Evolutionary conservation across 2,113 vertebrate species (phyloP), one percentile per base, ranked within the genome.

Genomic region (Tylochromis polylepis): DNA sequence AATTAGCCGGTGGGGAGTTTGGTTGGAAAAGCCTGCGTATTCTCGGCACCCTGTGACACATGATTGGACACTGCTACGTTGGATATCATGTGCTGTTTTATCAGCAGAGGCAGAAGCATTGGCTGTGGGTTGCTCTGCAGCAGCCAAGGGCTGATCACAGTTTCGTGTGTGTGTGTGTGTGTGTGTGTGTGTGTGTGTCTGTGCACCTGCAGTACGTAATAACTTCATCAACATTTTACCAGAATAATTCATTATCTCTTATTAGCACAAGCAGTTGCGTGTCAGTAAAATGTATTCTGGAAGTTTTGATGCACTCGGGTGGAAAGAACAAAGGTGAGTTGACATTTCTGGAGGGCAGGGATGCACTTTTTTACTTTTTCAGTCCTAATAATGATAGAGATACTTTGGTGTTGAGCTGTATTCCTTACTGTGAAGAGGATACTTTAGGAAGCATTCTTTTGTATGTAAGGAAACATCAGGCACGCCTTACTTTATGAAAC

Each of bases 1-100:
- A 93, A 85, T 93, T 58, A 91, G 85, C 58, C 14, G 0, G 70
- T 82, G 83, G 89, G 87, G 85, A 87, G 82, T 87, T 88, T 31
- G 87, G 90, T 46, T 36, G 53, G 82, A 85, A 92, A 90, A 86
- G 72, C 43, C 53, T n/a, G 34, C 3, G 2, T 84, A 58, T 84
- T 90, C 79, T 85, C n/a, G 11, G 24, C 80, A 3, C 83, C 75
- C 58, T 11, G 4, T 80, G 88, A 89, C 56, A 87, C 56, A 53
- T 82, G 87, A 93, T 91, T 90, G 87, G 82, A 91, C 87, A 27
- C 14, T 15, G 22, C 78, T 49, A 82, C 78, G 84, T 78, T 82
- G 20, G 87, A 85, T 80, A 83, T 88, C 81, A 85, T 79, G 60
- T 34, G 84, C 85, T 84, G 87, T 85, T 86, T 89, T 49, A 59